phyloP scores from a whole-genome alignment of 2,797 vertebrate species.

The Sarcophilus harrisii region DNA sequence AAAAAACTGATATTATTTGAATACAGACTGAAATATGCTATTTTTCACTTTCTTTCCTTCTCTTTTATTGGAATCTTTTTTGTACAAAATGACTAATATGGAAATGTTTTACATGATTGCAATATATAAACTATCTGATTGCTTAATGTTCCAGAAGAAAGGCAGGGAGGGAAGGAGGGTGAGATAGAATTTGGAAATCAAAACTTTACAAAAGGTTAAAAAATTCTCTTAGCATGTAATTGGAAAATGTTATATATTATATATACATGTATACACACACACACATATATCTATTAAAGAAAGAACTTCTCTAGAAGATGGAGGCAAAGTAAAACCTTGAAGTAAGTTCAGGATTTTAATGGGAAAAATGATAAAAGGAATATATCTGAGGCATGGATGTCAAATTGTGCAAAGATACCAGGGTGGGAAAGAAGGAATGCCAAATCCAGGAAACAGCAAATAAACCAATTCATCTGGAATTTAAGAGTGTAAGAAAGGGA shows the following conservation, averaged over 20 bases:
- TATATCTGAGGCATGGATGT: not conserved
- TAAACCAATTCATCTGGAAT: not conserved
- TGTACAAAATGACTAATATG: not conserved
- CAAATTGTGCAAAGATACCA: not conserved
- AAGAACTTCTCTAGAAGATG: not conserved
- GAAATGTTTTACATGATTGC: too few species aligned
- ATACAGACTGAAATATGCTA: not conserved
- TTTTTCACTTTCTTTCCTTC: not conserved
- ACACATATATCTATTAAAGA: not conserved
- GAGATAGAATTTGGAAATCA: too few species aligned
- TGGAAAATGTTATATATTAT: too few species aligned
- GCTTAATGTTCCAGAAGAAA: too few species aligned
- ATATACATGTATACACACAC: too few species aligned
- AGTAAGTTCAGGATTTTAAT: not conserved
- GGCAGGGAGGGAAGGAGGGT: too few species aligned
- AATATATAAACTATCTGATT: too few species aligned
- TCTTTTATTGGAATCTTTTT: not conserved
- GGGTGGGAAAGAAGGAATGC: not conserved
- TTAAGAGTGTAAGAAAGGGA: not conserved
- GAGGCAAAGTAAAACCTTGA: not conserved
- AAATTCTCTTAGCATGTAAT: too few species aligned
- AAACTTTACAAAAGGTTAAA: too few species aligned
- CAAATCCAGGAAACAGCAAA: not conserved
- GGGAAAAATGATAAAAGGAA: not conserved
- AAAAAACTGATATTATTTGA: not conserved